These are phyloP conservation scores for Seira sanloemensis DNA, from an alignment of 2,888 invertebrate genomes.

Conservation along the genomic window DNA sequence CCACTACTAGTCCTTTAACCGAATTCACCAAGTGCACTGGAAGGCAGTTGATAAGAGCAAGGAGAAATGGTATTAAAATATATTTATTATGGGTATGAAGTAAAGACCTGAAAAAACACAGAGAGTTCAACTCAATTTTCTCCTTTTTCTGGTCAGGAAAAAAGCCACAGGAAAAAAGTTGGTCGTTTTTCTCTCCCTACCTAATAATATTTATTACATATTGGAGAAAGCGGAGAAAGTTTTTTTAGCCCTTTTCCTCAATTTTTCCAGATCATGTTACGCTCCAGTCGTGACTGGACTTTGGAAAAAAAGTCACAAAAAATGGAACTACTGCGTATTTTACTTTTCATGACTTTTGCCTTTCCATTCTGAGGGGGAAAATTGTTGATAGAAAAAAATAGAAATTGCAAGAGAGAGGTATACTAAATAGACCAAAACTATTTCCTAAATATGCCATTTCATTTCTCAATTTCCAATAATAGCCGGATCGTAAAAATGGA, in stretches of 20 bases:
- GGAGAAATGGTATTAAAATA: background rate
- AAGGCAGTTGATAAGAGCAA: background rate
- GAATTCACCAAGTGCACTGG: too few species aligned
- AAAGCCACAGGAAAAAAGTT: background rate
- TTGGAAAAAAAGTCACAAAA: background rate
- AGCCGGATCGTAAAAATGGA: background rate
- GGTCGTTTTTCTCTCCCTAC: background rate
- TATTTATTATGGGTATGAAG: background rate
- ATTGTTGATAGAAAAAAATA: too few species aligned
- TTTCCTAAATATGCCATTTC: too few species aligned
- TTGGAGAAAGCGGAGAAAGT: background rate
- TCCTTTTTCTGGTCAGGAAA: background rate
- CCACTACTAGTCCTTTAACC: too few species aligned
- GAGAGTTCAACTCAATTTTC: background rate
- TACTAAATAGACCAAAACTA: background rate
- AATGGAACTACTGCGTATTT: background rate
- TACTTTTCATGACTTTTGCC: background rate
- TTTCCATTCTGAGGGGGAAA: too few species aligned
- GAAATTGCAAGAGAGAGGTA: background rate
- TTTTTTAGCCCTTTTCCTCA: background rate
- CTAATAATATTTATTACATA: conserved; percentile 4
- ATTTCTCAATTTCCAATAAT: background rate
- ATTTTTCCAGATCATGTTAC: background rate
- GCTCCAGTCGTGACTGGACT: background rate
- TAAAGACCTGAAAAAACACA: background rate